Percentiles rank a stretch among this genome's conserved stretches.
phyloP scores from a whole-genome alignment of 2,888 invertebrate genomes.

The Periphyllus acericola region DNA sequence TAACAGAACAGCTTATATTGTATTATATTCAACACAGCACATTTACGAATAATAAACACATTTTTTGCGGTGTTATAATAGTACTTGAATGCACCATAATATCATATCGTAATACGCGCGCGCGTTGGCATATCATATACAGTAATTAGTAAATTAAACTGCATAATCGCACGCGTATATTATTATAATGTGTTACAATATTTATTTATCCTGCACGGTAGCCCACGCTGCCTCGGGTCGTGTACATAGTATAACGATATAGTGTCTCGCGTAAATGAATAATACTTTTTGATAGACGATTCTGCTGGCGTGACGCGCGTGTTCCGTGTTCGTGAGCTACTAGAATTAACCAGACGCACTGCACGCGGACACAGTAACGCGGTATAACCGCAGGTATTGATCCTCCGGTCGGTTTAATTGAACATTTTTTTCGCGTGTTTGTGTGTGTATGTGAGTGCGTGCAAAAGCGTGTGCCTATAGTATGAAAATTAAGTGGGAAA shows the following conservation, averaged over 20 bases:
- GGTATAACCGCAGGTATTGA: constrained; percentile 47
- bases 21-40: background rate
- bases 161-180: background rate
- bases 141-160: background rate
- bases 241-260: no score
- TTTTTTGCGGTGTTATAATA: no score
- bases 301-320: constrained; percentile 23
- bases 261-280: constrained; percentile 42
- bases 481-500: background rate
- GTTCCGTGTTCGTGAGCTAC: constrained; percentile 43
- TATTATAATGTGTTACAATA: background rate
- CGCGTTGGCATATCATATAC: background rate
- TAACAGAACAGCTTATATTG: no score
- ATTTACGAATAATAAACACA: no score
- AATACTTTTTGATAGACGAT: constrained; percentile 43
- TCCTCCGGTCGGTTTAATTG: constrained; percentile 36
- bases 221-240: background rate
- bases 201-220: background rate
- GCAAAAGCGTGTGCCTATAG: background rate
- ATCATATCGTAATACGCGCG: background rate
- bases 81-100: background rate
- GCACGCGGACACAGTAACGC: background rate
- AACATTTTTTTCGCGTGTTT: background rate
- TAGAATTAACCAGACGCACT: constrained; percentile 29
- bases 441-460: background rate